Evolutionary conservation across 2,888 invertebrate genomes (phyloP), one percentile per base, ranked within the genome.

Genomic region (Plutella xylostella): DNA sequence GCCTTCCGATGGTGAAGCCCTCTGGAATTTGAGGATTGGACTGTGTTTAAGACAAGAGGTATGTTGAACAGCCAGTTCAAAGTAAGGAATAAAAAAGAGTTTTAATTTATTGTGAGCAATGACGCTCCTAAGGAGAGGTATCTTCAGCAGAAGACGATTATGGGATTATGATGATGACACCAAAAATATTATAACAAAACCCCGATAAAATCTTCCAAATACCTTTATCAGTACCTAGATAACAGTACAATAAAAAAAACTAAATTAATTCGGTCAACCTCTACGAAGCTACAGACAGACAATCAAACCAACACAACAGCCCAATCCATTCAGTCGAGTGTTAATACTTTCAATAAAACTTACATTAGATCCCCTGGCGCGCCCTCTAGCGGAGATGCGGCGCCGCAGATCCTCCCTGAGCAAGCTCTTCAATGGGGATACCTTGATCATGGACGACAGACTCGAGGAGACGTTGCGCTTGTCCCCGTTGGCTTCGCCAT

Each of bases 351-450:
- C n/a, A n/a, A n/a, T n/a, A n/a, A 55, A 51, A 72, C 79, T 57
- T 69, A 82, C 82, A 59, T 79, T 74, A 47, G 72, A 68, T 53
- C 68, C 75, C 47, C 88, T 79, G 54, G 85, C 86, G 58, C 87
- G 87, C 43, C 89, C 90, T 58, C 90, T 84, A 34, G 90, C 90
- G 49, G 90, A 89, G 58, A 93, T 90, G 68, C 93, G 90, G 50
- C 93, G 86, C 66, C 93, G 92, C 57, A 94, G 80, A 74, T 94
- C 94, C 68, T 94, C 94, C 42, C 94, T 87, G 51, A 94, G 82
- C 52, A 94, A 77, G 56, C 93, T 93, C 72, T 94, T 94, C 54
- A 94, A 79, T 50, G 94, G 94, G 45, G 94, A 94, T 54, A 90
- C 88, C 84, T 93, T 93, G 63, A 93, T 93, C 58, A 93, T 72